Conservation (phyloP, 2,888 invertebrate species). For the Cosmopolites sordidus region DNA sequence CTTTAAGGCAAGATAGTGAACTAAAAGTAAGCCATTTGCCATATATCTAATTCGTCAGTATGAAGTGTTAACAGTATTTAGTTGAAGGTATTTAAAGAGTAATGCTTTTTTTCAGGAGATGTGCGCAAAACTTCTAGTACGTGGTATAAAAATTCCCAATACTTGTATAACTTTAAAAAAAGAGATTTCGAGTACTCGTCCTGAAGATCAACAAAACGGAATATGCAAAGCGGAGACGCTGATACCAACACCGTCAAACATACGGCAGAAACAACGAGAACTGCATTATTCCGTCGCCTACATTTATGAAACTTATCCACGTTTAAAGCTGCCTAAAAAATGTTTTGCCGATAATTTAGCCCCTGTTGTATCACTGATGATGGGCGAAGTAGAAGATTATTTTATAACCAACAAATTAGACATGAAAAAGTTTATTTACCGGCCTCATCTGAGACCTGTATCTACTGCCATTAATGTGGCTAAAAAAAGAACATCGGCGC, state of each 20-base stretch:
- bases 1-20: constrained; percentile 31
- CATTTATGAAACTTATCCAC: constrained; percentile 26
- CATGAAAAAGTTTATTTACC: constrained; percentile 15
- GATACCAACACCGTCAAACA: not conserved
- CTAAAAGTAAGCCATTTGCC: constrained; percentile 32
- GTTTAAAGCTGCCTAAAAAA: constrained; percentile 27
- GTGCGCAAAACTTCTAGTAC: constrained; percentile 13
- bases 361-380: constrained; percentile 30
- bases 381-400: constrained; percentile 32
- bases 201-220: not conserved
- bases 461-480: not conserved
- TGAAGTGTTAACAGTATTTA: not conserved
- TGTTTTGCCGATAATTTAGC: constrained; percentile 24
- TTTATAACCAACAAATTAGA: constrained; percentile 14
- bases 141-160: constrained; percentile 16
- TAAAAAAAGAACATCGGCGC: constrained; percentile 6
- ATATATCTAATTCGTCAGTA: not conserved
- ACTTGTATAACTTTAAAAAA: constrained; percentile 18
- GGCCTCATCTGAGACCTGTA: not conserved
- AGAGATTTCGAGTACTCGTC: not conserved
- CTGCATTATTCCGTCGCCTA: constrained; percentile 30
- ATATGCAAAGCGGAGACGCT: constrained; percentile 4
- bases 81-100: too few relatives aligned
- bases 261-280: not conserved
- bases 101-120: constrained; percentile 23